Evolutionary conservation across 1,140 invertebrate species (phyloP).

Genomic region (Rhynchophorus ferrugineus): DNA sequence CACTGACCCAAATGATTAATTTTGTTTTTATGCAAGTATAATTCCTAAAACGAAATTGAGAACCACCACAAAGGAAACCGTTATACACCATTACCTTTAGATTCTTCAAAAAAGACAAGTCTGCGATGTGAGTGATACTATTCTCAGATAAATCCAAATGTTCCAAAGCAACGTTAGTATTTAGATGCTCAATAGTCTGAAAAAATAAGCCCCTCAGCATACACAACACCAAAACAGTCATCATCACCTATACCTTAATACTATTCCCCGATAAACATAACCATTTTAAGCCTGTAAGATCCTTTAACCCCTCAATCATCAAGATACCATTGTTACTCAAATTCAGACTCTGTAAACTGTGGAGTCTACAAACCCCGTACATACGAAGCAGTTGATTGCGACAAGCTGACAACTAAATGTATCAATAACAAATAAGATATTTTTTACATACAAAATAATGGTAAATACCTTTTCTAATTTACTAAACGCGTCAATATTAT

Average conservation of each 20-base stretch:
- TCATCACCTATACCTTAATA: slow-evolving; percentile 49
- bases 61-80: no score
- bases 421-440: not conserved
- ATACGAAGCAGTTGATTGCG: slow-evolving; percentile 79
- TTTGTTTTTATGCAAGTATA: slow-evolving; percentile 79
- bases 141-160: slow-evolving; percentile 85
- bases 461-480: slow-evolving; percentile 67
- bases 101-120: slow-evolving; percentile 72
- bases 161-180: slow-evolving; percentile 70
- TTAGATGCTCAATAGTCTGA: slow-evolving; percentile 78
- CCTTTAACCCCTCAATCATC: slow-evolving; percentile 81
- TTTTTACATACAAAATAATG: not conserved
- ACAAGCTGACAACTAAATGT: slow-evolving; percentile 69
- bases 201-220: slow-evolving; percentile 34
- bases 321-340: slow-evolving; percentile 81
- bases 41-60: slow-evolving; percentile 70
- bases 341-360: slow-evolving; percentile 71
- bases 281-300: slow-evolving; percentile 69
- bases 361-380: slow-evolving; percentile 74
- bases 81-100: slow-evolving; percentile 58
- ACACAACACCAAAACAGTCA: slow-evolving; percentile 6
- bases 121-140: slow-evolving; percentile 72
- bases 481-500: slow-evolving; percentile 75
- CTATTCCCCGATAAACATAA: slow-evolving; percentile 67
- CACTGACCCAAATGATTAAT: slow-evolving; percentile 73